Evolutionary conservation across 2,888 invertebrate genomes (phyloP).

Genomic region (Scaptomyza tumidula): DNA sequence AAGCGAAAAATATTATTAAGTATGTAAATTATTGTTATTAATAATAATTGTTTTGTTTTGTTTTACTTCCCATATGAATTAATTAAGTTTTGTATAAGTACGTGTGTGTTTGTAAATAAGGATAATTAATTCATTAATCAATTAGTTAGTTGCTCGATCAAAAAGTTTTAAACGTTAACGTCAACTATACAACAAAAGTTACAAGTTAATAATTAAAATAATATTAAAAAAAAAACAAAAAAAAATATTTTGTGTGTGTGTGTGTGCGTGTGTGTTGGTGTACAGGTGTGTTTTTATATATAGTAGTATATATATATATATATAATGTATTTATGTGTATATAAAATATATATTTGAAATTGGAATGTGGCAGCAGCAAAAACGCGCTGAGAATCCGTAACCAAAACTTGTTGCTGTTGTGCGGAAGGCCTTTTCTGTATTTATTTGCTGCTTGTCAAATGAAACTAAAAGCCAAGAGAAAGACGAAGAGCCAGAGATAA

Average conservation of each 20-base stretch:
- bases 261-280: too few species aligned
- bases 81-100: slow-evolving; percentile 47
- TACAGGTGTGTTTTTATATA: neutral
- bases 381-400: slow-evolving; percentile 17
- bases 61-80: slow-evolving; percentile 31
- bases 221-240: slow-evolving; percentile 46
- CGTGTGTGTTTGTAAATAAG: slow-evolving; percentile 34
- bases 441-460: slow-evolving; percentile 84
- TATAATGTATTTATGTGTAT: slow-evolving; percentile 13
- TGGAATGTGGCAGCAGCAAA: slow-evolving; percentile 38
- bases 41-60: slow-evolving; percentile 10
- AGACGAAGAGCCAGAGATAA: neutral
- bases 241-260: slow-evolving; percentile 33
- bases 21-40: slow-evolving; percentile 37
- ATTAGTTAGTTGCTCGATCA: slow-evolving; percentile 52
- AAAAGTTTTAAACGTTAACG: slow-evolving; percentile 51
- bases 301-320: slow-evolving; percentile 12
- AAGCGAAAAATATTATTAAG: slow-evolving; percentile 53
- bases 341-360: slow-evolving; percentile 11
- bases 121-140: slow-evolving; percentile 63
- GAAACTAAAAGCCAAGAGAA: slow-evolving; percentile 82
- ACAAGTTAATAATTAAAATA: slow-evolving; percentile 61
- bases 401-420: slow-evolving; percentile 4
- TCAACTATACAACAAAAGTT: slow-evolving; percentile 72
- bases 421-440: slow-evolving; percentile 79